Evolutionary conservation across 1,140 invertebrate species (phyloP), one percentile per base, ranked within the genome.

Genomic region (Trichomalopsis sarcophagae): DNA sequence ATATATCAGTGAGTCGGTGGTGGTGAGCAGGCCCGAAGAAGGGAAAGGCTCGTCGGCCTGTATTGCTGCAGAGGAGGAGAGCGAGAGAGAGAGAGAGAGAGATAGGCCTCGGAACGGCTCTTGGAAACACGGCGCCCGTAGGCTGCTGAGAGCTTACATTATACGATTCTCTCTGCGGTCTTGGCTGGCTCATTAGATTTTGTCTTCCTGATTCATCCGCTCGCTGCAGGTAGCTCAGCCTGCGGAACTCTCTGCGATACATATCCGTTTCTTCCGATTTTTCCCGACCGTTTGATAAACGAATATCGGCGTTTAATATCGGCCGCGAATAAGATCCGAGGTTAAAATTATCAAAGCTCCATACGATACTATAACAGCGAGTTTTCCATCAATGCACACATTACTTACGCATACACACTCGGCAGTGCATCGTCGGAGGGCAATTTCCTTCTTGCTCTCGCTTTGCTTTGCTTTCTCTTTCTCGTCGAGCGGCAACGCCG

Each of bases 21-120:
- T 7, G 40, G 40, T 21, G 55, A 23, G 44, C 74, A 50, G 33
- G 10, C 9, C 62, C 84, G 78, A 81, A 81, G 86, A 91, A 90
- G 90, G 90, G 90, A 92, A 92, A 92, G 91, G 91, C 87, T 87
- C 86, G 77, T 84, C 86, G 55, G 79, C 83, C 82, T 78, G 82
- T 86, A 79, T 4, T 62, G 21, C 55, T 62, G 21, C 55, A 77
- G 75, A 47, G 33, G 36, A 36, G 36, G 27, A 47, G 75, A 47
- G 36, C 2, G 69, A 73, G 23, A 21, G 69, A 73, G 27, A 30
- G 10, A 1, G 27, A 11, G 69, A 30, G 27, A 44, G 79, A 81
- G 79, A 66, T 71, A 71, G 44, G 79, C 66, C 50, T 68, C 55
- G 55, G 62, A 69, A 68, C 40, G 79, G 71, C 81, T 82, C 81